These are phyloP conservation scores for Ditylenchus weischeri DNA, from an alignment of 2,888 invertebrate species.

Conservation along the genomic window DNA sequence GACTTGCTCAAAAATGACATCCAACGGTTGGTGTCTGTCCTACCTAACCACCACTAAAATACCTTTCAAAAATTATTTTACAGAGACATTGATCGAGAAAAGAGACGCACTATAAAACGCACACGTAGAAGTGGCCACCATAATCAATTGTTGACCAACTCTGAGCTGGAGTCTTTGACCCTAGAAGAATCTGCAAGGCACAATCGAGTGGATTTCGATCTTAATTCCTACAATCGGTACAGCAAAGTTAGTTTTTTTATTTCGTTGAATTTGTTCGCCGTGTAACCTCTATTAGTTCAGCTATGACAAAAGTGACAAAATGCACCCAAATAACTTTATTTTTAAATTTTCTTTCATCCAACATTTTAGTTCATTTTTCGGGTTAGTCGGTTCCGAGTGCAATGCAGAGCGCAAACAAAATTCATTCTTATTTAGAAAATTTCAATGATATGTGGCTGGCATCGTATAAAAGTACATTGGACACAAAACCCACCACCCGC, in stretches of 20 bases:
- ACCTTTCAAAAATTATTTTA: neutral
- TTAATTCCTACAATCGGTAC: conserved; percentile 20
- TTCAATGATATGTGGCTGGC: no score
- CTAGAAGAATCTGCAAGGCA: no score
- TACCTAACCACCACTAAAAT: no score
- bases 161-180: neutral
- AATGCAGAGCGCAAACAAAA: no score
- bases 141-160: conserved; percentile 8
- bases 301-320: no score
- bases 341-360: no score
- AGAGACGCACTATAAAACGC: neutral
- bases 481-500: no score
- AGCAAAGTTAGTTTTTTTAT: conserved; percentile 7
- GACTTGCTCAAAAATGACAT: conserved; percentile 35
- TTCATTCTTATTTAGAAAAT: no score
- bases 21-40: conserved; percentile 33
- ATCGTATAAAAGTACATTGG: no score
- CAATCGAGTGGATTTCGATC: conserved; percentile 8
- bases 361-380: no score
- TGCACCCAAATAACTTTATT: no score
- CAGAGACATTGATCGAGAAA: conserved; percentile 32
- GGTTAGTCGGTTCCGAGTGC: no score
- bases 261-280: neutral
- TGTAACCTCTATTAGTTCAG: neutral
- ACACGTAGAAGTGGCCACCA: conserved; percentile 1